These are phyloP conservation scores for Drosophila athabasca DNA, from an alignment of 1,140 invertebrate species.

Conservation along the genomic window DNA sequence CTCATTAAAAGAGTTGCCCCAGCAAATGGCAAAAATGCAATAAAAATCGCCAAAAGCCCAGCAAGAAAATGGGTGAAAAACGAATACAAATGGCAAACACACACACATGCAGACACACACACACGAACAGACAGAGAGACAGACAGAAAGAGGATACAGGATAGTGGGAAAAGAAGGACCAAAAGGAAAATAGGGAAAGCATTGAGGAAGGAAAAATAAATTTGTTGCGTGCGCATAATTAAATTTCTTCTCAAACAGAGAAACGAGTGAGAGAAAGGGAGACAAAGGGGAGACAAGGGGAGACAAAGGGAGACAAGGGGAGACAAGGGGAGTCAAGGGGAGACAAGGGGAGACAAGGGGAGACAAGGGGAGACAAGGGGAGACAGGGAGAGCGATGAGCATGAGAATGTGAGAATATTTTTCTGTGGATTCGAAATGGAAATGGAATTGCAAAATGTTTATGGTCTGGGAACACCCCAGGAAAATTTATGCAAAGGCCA, in stretches of 20 bases:
- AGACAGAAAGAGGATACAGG: conserved; percentile 5
- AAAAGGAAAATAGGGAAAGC: conserved; percentile 24
- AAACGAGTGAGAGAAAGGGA: conserved; percentile 30
- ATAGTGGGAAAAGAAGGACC: conserved; percentile 12
- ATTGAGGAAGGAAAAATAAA: conserved; percentile 46
- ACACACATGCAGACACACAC: not conserved
- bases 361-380: conserved; percentile 8
- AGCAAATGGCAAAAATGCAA: conserved; percentile 63
- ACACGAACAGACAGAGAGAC: not conserved
- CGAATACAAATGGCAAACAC: conserved; percentile 1
- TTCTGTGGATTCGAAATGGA: conserved; percentile 58
- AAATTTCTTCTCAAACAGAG: conserved; percentile 53
- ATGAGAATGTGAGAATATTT: conserved; percentile 60
- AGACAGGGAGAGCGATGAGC: not conserved
- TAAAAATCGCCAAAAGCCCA: conserved; percentile 54
- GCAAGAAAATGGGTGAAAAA: conserved; percentile 22
- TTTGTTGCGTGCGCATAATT: conserved; percentile 71
- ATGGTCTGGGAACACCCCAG: conserved; percentile 24
- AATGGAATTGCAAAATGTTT: conserved; percentile 60
- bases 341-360: not conserved
- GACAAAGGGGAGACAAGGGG: conserved; percentile 3
- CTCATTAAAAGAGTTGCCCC: conserved; percentile 47
- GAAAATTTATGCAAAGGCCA: conserved; percentile 28
- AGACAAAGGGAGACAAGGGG: not conserved
- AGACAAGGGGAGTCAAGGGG: no score